Conservation (phyloP, 2,888 invertebrate genomes). For the Bursaphelenchus okinawaensis region DNA sequence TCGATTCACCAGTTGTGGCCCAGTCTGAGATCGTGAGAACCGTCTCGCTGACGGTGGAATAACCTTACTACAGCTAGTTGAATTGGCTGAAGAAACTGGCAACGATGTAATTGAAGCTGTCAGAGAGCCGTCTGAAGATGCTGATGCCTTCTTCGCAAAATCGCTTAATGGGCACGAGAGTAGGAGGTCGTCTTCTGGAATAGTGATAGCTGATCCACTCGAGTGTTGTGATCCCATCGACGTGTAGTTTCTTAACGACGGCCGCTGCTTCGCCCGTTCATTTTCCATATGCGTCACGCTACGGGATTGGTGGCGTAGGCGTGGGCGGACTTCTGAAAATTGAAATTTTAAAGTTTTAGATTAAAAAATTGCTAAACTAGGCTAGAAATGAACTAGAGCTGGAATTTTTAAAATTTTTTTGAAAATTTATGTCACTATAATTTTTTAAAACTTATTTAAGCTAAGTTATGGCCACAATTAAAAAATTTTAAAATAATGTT, state of each 20-base stretch:
- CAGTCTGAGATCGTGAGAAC: neutral
- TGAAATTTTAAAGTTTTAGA: no score
- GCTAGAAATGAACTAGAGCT: no score
- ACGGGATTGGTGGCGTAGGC: neutral
- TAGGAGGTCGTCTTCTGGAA: neutral
- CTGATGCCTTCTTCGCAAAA: neutral
- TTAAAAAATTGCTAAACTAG: no score
- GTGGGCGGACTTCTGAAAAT: neutral
- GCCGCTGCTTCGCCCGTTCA: neutral
- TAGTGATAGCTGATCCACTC: neutral
- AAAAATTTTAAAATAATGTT: no score
- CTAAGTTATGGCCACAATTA: no score
- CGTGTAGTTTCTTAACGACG: neutral
- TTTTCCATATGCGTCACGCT: neutral
- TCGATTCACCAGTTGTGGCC: neutral
- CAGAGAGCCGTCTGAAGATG: neutral
- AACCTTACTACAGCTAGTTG: neutral
- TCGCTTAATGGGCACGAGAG: neutral
- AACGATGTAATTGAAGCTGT: neutral
- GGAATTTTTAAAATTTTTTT: no score
- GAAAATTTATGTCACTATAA: no score
- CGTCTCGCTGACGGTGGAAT: neutral
- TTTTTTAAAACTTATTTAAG: no score
- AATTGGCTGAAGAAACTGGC: neutral
- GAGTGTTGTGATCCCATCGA: neutral